Base-by-base conservation (phyloP, 2,888 invertebrate species). In the Chironomus riparius region DNA sequence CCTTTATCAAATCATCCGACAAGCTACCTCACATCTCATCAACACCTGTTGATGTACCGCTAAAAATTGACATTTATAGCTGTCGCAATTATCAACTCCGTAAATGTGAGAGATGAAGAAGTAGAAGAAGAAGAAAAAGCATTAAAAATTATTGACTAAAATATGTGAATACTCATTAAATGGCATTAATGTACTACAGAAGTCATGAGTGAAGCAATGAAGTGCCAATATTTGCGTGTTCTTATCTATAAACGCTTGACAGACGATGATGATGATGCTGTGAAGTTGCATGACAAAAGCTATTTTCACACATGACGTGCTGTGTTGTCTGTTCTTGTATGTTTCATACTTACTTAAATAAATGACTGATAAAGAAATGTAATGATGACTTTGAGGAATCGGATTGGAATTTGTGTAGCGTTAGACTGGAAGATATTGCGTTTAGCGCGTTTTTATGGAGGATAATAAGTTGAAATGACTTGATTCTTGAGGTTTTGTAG, bases 211-310 rank as follows among this genome's bases (percentile, higher is more conserved):
- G 21, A 65, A 21, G 65, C 65, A 22, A 21, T 65, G 24, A 65
- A 65, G 24, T 24, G 65, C 22, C 65, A 65, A 65, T 65, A 65
- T 65, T 65, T 65, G 65, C 65, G 65, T 65, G 65, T 65, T 65
- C 65, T 65, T 65, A 65, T 65, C 65, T 21, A 65, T 56, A 65
- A 65, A 24, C 21, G 65, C 65, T 12, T 65, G 65, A 65, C 22
- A 65, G 18, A 24, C 21, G 65, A 65, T 65, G 65, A 65, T 65
- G 56, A 56, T 56, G 56, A 18, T 18, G 24, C 18, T 65, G 65
- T 65, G 65, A 65, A 21, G 65, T 65, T 24, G 65, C 65, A 65
- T 65, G 65, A 65, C 65, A 65, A 65, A 65, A 65, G 65, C 24
- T 24, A 65, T 65, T 65, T 65, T 65, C 22, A 65, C 65, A 65